Evolutionary conservation across 64 coral and sea anemone genomes (phyloP).

Genomic region (Actinia tenebrosa): DNA sequence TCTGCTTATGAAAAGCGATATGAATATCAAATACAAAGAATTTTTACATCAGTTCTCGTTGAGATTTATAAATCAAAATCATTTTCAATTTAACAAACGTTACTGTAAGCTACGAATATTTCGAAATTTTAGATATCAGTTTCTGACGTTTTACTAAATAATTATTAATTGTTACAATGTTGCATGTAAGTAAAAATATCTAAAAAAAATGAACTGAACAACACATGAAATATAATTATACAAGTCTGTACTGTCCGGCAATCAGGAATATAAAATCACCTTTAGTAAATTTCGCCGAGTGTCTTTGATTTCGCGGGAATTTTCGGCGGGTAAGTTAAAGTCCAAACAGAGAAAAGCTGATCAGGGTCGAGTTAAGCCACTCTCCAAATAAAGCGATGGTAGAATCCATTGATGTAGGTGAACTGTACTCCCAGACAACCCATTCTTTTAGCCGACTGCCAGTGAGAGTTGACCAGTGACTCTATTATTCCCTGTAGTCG

Average conservation of each 20-base stretch:
- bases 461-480: conserved; percentile 50
- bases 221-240: no score
- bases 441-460: conserved; percentile 62
- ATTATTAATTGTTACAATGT: neutral
- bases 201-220: no score
- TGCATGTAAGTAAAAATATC: neutral
- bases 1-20: no score
- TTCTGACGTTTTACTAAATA: neutral
- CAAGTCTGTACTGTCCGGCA: no score
- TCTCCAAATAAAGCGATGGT: conserved; percentile 70
- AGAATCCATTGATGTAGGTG: conserved; percentile 79
- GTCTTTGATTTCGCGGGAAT: conserved; percentile 7
- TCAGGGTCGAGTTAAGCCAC: conserved; percentile 22
- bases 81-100: neutral
- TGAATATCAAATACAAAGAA: no score
- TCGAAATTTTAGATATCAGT: neutral
- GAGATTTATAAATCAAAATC: neutral
- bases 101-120: neutral
- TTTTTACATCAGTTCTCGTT: no score
- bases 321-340: conserved; percentile 29
- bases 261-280: no score
- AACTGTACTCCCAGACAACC: conserved; percentile 72
- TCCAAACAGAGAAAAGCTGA: neutral
- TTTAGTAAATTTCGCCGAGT: neutral
- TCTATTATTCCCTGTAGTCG: conserved; percentile 37